Conservation (phyloP, 2,888 invertebrate genomes). For the Acanthoscelides obtectus region DNA sequence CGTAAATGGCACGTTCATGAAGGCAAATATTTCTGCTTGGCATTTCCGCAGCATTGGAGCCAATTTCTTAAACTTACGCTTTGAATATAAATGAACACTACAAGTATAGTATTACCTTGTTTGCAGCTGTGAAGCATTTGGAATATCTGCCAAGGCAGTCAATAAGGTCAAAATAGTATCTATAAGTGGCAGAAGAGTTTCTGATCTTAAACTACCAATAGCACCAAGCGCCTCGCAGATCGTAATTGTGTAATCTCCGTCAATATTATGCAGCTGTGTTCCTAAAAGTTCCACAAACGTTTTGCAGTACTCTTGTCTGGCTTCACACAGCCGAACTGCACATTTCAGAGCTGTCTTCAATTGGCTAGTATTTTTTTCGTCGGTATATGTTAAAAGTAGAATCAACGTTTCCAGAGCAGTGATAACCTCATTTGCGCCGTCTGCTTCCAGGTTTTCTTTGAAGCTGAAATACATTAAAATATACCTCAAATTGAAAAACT, state of each 20-base stretch:
- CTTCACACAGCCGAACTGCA: slow-evolving; percentile 66
- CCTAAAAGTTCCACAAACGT: slow-evolving; percentile 63
- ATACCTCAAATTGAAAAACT: no score
- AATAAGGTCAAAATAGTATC: slow-evolving; percentile 52
- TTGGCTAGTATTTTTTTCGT: slow-evolving; percentile 52
- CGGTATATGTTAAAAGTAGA: slow-evolving; percentile 50
- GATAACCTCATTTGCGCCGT: slow-evolving; percentile 61
- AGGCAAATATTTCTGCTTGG: no score
- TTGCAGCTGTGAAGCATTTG: slow-evolving; percentile 43
- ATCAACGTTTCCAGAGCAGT: slow-evolving; percentile 65
- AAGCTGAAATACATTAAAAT: slow-evolving; percentile 49
- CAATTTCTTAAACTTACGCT: no score
- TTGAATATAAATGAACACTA: no score
- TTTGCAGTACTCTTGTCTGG: slow-evolving; percentile 58
- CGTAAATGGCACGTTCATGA: no score
- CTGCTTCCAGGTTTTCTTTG: slow-evolving; percentile 60
- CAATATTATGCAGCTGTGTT: slow-evolving; percentile 45
- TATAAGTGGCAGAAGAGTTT: slow-evolving; percentile 55
- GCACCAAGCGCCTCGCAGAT: slow-evolving; percentile 74
- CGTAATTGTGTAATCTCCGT: slow-evolving; percentile 48
- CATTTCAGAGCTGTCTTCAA: slow-evolving; percentile 65
- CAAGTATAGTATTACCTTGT: slow-evolving; percentile 38
- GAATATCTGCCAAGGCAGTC: slow-evolving; percentile 38
- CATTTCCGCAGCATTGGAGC: no score
- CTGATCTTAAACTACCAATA: slow-evolving; percentile 60